A percentile compares a stretch with the other conserved stretches of the same genome.
phyloP scores from a whole-genome alignment of 2,888 invertebrate species.

The Drosophila quinaria region DNA sequence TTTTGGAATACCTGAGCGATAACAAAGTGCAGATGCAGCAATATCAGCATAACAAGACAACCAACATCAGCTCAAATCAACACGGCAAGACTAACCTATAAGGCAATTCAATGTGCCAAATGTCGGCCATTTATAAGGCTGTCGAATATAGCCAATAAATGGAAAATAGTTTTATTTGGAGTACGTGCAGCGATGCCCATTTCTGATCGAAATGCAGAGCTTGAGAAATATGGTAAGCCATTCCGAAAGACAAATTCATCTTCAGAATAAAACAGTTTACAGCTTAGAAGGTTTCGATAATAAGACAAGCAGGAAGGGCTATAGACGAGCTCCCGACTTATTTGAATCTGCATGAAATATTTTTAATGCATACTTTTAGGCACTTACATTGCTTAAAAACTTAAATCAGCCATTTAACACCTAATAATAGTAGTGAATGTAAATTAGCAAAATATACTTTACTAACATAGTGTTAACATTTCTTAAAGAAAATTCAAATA shows the following conservation, averaged over 20 bases:
- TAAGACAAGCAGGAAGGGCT: too few relatives aligned
- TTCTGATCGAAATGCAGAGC: not conserved
- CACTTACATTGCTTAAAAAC: too few relatives aligned
- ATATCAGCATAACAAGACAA: conserved; percentile 4
- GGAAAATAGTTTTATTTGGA: not conserved
- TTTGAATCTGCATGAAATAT: too few relatives aligned
- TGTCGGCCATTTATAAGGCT: conserved; percentile 12
- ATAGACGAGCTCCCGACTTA: too few relatives aligned
- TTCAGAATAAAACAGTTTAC: too few relatives aligned
- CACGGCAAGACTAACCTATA: conserved; percentile 4
- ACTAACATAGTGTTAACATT: too few relatives aligned
- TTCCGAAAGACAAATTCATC: not conserved
- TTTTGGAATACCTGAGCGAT: conserved; percentile 43
- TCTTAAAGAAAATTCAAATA: too few relatives aligned
- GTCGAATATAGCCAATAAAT: conserved; percentile 1
- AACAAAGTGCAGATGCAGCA: conserved; percentile 37
- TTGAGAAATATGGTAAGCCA: not conserved
- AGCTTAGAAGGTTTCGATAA: too few relatives aligned
- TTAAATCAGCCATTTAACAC: too few relatives aligned
- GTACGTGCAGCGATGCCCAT: not conserved
- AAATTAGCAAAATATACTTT: too few relatives aligned
- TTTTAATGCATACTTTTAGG: too few relatives aligned
- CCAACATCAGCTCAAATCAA: conserved; percentile 10
- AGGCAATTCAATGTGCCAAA: conserved; percentile 10
- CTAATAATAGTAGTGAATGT: too few relatives aligned